phyloP scores from a whole-genome alignment of 2,888 invertebrate species.

The Dinocampus coccinellae region DNA sequence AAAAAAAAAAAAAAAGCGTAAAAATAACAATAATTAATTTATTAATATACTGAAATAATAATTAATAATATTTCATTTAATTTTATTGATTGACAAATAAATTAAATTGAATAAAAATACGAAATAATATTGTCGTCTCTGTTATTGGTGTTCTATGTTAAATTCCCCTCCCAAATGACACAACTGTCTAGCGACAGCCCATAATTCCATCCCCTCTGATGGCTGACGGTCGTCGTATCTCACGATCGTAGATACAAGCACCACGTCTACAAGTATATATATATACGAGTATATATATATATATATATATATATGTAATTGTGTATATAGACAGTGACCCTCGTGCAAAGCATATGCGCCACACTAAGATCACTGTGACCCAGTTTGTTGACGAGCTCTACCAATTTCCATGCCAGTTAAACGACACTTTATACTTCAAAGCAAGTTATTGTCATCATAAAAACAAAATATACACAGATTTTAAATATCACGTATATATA shows the following conservation, averaged over 20 bases:
- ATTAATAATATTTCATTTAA: too few species aligned
- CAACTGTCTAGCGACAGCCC: slow-evolving; percentile 45
- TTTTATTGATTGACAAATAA: too few species aligned
- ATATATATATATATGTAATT: too few species aligned
- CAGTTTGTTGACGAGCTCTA: slow-evolving; percentile 56
- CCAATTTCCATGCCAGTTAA: slow-evolving; percentile 12
- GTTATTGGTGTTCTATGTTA: not conserved
- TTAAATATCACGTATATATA: not conserved
- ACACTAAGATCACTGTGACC: slow-evolving; percentile 54
- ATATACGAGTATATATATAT: not conserved
- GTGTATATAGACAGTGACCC: too few species aligned
- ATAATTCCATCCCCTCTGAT: slow-evolving; percentile 50
- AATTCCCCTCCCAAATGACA: slow-evolving; percentile 13
- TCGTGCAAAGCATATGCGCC: slow-evolving; percentile 43
- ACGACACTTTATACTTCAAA: not conserved
- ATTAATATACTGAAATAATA: too few species aligned
- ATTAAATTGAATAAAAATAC: not conserved
- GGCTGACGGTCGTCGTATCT: slow-evolving; percentile 55
- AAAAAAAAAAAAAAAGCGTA: too few species aligned
- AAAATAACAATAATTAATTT: too few species aligned
- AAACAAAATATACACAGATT: not conserved
- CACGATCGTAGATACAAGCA: slow-evolving; percentile 58
- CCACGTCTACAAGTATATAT: slow-evolving; percentile 42
- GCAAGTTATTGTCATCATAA: not conserved
- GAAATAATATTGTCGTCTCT: not conserved